These are phyloP conservation scores for Luperina testacea DNA, from an alignment of 2,888 invertebrate species.

Conservation along the genomic window DNA sequence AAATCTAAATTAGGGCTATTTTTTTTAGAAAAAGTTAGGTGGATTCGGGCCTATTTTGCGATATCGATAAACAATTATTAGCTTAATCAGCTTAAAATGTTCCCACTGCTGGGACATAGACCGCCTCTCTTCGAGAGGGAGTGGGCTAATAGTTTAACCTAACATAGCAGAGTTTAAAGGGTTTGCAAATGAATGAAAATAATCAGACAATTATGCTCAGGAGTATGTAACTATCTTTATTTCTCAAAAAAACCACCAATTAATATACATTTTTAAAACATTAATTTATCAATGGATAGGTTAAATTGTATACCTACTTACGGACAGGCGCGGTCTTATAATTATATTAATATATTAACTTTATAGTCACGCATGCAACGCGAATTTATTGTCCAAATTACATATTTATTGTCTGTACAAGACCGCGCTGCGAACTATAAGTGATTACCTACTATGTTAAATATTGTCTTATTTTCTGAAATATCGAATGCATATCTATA, in stretches of 20 bases:
- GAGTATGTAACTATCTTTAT: constrained; percentile 89
- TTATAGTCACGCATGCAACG: constrained; percentile 56
- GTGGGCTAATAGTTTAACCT: background rate
- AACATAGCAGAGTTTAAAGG: background rate
- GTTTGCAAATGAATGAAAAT: constrained; percentile 63
- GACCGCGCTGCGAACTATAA: constrained; percentile 63
- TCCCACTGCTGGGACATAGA: too few relatives aligned
- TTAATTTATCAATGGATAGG: constrained; percentile 79
- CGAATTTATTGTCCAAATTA: constrained; percentile 68
- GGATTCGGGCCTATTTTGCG: too few relatives aligned
- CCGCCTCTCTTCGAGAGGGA: too few relatives aligned
- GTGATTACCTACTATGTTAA: constrained; percentile 43
- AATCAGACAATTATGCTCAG: constrained; percentile 85
- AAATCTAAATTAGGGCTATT: too few relatives aligned
- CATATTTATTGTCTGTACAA: constrained; percentile 65
- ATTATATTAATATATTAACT: constrained; percentile 48
- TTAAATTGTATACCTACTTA: constrained; percentile 78
- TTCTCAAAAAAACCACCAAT: constrained; percentile 87
- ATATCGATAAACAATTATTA: too few relatives aligned
- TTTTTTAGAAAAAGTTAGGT: too few relatives aligned
- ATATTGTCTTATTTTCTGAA: constrained; percentile 58
- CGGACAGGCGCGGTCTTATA: constrained; percentile 72
- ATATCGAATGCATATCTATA: constrained; percentile 64
- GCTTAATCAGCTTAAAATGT: too few relatives aligned
- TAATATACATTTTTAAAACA: constrained; percentile 87